phyloP scores from a whole-genome alignment of 1,140 invertebrate genomes.

The Pissodes strobi region DNA sequence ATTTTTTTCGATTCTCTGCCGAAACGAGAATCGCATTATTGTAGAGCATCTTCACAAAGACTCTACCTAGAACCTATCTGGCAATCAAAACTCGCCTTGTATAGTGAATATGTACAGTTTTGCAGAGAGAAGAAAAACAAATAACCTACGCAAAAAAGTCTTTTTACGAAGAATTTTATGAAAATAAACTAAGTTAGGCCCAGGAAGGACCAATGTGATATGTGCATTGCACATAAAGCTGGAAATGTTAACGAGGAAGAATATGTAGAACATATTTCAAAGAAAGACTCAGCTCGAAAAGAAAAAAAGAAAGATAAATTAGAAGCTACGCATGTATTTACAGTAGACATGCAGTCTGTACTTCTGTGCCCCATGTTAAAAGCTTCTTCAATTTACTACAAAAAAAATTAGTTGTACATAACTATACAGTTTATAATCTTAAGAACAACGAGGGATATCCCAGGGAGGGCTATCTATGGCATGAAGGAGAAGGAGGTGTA shows the following conservation, averaged over 20 bases:
- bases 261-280: constrained; percentile 21
- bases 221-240: constrained; percentile 32
- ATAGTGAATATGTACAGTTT: constrained; percentile 39
- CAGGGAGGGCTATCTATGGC: constrained; percentile 33
- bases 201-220: constrained; percentile 33
- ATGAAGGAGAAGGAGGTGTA: constrained; percentile 25
- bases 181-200: constrained; percentile 25
- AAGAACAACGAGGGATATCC: constrained; percentile 12
- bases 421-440: constrained; percentile 24
- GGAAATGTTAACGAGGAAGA: constrained; percentile 21
- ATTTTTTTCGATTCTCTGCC: constrained; percentile 39
- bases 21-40: constrained; percentile 50
- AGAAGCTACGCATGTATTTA: constrained; percentile 24
- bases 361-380: constrained; percentile 33
- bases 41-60: constrained; percentile 39
- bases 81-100: constrained; percentile 42
- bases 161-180: constrained; percentile 22
- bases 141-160: neutral
- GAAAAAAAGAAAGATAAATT: constrained; percentile 36
- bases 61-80: constrained; percentile 44
- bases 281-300: constrained; percentile 32
- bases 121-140: constrained; percentile 26
- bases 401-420: constrained; percentile 27
- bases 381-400: constrained; percentile 21
- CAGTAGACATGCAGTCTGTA: too few species aligned